A percentile compares a stretch with the other conserved stretches of the same genome.
These are phyloP conservation scores for Sisor rabdophorus DNA, from an alignment of 2,113 vertebrate genomes.

Conservation along the genomic window DNA sequence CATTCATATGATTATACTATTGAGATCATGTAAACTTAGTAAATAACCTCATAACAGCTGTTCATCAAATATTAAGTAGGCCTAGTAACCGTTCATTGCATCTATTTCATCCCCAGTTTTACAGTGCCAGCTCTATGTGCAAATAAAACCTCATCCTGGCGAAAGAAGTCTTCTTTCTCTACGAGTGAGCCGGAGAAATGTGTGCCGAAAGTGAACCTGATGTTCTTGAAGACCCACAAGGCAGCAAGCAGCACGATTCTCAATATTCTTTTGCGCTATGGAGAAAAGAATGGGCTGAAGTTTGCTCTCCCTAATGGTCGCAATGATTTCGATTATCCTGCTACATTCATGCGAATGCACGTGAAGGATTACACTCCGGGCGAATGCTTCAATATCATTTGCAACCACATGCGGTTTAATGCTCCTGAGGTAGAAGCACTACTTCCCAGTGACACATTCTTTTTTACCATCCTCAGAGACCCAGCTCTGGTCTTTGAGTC, in stretches of 20 bases:
- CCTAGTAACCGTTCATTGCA: background rate
- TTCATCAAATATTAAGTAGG: background rate
- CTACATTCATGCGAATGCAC: constrained; percentile 76
- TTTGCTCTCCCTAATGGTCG: constrained; percentile 86
- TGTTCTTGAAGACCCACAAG: constrained; percentile 99
- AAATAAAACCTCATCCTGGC: constrained; percentile 10
- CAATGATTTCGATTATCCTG: constrained; percentile 90
- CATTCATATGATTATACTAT: too few species aligned
- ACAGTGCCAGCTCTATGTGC: constrained; percentile 67
- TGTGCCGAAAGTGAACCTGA: constrained; percentile 74
- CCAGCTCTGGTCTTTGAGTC: constrained; percentile 89
- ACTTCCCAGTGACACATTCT: constrained; percentile 70
- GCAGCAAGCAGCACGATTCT: constrained; percentile 92
- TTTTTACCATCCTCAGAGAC: constrained; percentile 85
- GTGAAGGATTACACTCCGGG: constrained; percentile 84
- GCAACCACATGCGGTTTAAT: constrained; percentile 94
- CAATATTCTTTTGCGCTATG: constrained; percentile 93
- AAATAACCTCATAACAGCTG: background rate
- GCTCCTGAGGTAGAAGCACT: constrained; percentile 78
- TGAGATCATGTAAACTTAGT: too few species aligned
- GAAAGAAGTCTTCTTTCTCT: rapidly evolving
- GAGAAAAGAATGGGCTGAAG: constrained; percentile 81
- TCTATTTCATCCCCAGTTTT: constrained; percentile 59
- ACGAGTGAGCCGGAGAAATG: constrained; percentile 55
- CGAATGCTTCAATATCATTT: constrained; percentile 85